Conservation (phyloP, 2,797 vertebrate genomes). For the Danio choprae region DNA sequence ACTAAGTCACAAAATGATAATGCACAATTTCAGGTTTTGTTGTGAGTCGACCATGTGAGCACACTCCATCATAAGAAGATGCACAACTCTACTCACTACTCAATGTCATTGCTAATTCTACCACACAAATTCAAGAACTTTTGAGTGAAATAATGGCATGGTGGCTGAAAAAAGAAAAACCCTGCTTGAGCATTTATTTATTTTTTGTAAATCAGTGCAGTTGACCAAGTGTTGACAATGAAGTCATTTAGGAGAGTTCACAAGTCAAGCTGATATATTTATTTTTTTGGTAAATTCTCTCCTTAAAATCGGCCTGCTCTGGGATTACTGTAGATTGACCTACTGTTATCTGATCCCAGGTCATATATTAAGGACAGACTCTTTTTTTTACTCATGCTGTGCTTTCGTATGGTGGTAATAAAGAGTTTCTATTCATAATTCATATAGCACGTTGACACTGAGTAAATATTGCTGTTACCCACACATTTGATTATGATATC, state of each 20-base stretch:
- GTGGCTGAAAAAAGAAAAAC: constrained; percentile 32
- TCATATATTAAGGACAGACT: constrained; percentile 36
- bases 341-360: constrained; percentile 31
- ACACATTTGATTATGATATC: constrained; percentile 64
- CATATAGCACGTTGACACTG: constrained; percentile 65
- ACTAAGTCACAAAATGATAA: constrained; percentile 46
- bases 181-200: constrained; percentile 27
- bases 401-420: constrained; percentile 42
- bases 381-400: constrained; percentile 55
- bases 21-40: constrained; percentile 44
- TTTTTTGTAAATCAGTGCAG: constrained; percentile 38
- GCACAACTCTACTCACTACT: constrained; percentile 50
- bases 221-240: constrained; percentile 33
- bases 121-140: constrained; percentile 43
- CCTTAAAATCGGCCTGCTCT: constrained; percentile 30
- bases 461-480: constrained; percentile 70
- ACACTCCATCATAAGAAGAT: constrained; percentile 49
- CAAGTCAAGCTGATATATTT: constrained; percentile 10
- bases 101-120: constrained; percentile 41
- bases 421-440: constrained; percentile 64
- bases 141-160: constrained; percentile 22
- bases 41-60: constrained; percentile 17
- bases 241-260: constrained; percentile 22
- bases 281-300: neutral
- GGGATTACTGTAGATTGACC: constrained; percentile 2